Percentiles rank a stretch among this genome's conserved stretches.
Conservation (phyloP, 92 coral and sea anemone genomes). For the Desmophyllum pertusum region DNA sequence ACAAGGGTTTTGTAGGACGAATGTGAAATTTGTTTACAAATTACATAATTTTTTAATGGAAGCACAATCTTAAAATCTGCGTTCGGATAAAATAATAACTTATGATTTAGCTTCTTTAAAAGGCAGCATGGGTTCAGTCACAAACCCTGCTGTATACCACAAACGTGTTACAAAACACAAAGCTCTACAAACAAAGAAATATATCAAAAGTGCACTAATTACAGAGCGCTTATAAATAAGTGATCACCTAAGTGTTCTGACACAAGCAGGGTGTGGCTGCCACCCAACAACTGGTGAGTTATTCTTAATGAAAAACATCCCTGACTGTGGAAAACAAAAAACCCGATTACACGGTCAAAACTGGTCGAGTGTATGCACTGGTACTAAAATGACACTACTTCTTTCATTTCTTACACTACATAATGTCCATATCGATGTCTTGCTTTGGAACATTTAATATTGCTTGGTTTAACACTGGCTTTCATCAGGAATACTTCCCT, state of each 20-base stretch:
- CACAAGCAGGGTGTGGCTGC: constrained; percentile 16
- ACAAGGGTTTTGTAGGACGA: too few relatives aligned
- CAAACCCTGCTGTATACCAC: neutral
- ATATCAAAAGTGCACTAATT: neutral
- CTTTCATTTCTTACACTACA: too few relatives aligned
- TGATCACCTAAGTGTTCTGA: neutral
- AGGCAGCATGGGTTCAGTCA: too few relatives aligned
- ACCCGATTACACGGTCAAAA: neutral
- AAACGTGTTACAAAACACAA: neutral
- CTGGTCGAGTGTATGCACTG: neutral
- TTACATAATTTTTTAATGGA: too few relatives aligned
- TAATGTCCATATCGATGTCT: too few relatives aligned
- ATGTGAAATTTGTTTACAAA: too few relatives aligned
- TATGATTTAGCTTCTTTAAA: too few relatives aligned
- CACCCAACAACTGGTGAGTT: constrained; percentile 17
- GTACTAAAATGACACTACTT: neutral
- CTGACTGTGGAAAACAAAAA: constrained; percentile 19
- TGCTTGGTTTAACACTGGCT: neutral
- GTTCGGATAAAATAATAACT: too few relatives aligned
- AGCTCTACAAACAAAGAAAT: neutral
- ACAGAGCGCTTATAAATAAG: constrained; percentile 18
- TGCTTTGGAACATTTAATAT: too few relatives aligned
- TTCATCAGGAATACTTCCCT: neutral
- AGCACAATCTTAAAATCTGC: too few relatives aligned
- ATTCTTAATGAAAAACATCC: neutral